Evolutionary conservation across 2,888 invertebrate species (phyloP), one percentile per base, ranked within the genome.

Genomic region (Caradrina clavipalpis): DNA sequence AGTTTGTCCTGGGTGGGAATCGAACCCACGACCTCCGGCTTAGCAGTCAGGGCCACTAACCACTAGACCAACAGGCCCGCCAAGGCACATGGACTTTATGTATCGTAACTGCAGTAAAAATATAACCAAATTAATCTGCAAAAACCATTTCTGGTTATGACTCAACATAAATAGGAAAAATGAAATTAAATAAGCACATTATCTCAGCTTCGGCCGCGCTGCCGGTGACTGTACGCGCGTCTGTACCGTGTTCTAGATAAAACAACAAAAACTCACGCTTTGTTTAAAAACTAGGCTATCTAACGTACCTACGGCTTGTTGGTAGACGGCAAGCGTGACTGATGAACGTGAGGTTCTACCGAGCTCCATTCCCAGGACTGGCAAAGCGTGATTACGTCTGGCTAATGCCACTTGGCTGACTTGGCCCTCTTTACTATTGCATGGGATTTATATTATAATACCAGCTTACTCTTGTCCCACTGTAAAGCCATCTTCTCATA

Each of bases 241-340:
- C 45, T 65, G 61, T 15, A 17, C 35, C 10, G 22, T 55, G 72
- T 45, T 62, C 62, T 54, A 75, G 69, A 63, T 74, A 55, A 62
- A 69, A 62, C 26, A 73, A 68, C 51, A 71, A 47, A 39, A 35
- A 8, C 45, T 39, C 63, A n/a, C 21, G 26, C 71, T 21, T 57
- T 73, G 74, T 73, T 73, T 60, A 22, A 57, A 73, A 73, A 67
- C 53, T 51, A 60, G 74, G 67, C 45, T 73, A 59, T 54, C 51
- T 31, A n/a, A 21, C 47, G 62, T 57, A n/a, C n/a, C n/a, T n/a
- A 39, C 45, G 45, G 10, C 6, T 6, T 15, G 6, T 49, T 21
- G 7, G 8, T 15, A 6, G 7, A 4, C 26, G 6, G 62, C 10
- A 10, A 51, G 17, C 7, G 7, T 1, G 22, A 22, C 7, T 26